Conservation (phyloP, 2,888 invertebrate species). For the Heliconius sara region DNA sequence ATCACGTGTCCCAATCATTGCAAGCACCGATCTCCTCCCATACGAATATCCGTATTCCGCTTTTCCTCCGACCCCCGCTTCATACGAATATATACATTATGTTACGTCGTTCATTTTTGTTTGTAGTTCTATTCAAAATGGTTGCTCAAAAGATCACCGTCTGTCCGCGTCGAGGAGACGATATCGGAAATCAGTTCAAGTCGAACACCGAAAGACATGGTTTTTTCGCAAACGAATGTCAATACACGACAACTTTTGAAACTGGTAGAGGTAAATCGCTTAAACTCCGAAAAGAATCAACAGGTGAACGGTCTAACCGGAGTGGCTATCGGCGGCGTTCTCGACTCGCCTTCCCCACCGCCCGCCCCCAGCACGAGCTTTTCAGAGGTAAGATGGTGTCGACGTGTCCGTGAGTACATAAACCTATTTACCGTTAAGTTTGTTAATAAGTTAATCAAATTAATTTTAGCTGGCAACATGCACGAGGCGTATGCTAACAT, state of each 20-base stretch:
- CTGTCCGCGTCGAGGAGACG: constrained; percentile 81
- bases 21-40: constrained; percentile 43
- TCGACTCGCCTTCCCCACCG: constrained; percentile 59
- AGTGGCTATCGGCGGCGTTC: constrained; percentile 71
- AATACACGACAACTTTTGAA: constrained; percentile 80
- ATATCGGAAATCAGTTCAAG: constrained; percentile 77
- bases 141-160: constrained; percentile 81
- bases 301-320: constrained; percentile 71
- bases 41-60: constrained; percentile 44
- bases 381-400: constrained; percentile 75
- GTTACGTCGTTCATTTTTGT: constrained; percentile 84
- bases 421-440: constrained; percentile 56
- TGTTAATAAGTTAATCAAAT: constrained; percentile 58
- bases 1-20: constrained; percentile 1
- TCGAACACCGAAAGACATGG: constrained; percentile 81
- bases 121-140: constrained; percentile 85
- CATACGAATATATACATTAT: constrained; percentile 79
- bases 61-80: constrained; percentile 61
- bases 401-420: constrained; percentile 70
- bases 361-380: constrained; percentile 68
- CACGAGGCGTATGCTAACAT: constrained; percentile 58
- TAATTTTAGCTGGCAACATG: constrained; percentile 45
- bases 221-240: constrained; percentile 83
- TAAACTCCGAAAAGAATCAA: constrained; percentile 77
- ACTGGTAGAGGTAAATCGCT: constrained; percentile 81